Base-by-base conservation (phyloP, 2,888 invertebrate species). In the Agrilus biguttatus region DNA sequence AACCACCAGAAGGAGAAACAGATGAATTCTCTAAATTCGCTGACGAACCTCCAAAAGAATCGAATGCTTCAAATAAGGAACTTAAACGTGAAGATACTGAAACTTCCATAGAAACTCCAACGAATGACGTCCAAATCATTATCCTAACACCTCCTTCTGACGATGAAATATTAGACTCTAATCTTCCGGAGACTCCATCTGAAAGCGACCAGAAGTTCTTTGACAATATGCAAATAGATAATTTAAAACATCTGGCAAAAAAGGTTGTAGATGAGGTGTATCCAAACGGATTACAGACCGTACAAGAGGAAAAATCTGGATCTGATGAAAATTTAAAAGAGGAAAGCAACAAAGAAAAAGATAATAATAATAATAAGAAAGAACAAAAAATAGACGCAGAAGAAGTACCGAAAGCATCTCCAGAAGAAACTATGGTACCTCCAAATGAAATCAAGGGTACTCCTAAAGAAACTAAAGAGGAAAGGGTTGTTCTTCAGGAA, bases 61-160 rank as follows among this genome's bases (percentile, higher is more conserved):
- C 33, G 40, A n/a, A 42, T 42, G 46, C 33, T 43, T 17, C 19
- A 23, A 33, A 42, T 43, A 44, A 39, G 38, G 37, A 37, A 19
- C 40, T 43, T 33, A 42, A 46, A n/a, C 49, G 51, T 7, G 53
- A 53, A 35, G 40, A 47, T 28, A 48, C 48, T 17, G 48, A 51
- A 23, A 52, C 52, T 41, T 48, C 54, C 2, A 47, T 47, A 33
- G 45, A 47, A 42, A 43, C 47, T 12, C 43, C 50, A 14, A 44
- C 36, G 10, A 47, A 51, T 39, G 56, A 51, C 14, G 59, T 65
- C 6, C 65, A 66, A 46, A 58, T 66, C 40, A 66, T 66, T 36
- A 55, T 63, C 41, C 44, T 66, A 39, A 65, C 64, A 12, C 60
- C 64, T 10, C 65, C 66, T 8, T 65, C 65, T n/a, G 65, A 66